Evolutionary conservation across 2,888 invertebrate genomes (phyloP), one percentile per base, ranked within the genome.

Genomic region (Odontomyia ornata): DNA sequence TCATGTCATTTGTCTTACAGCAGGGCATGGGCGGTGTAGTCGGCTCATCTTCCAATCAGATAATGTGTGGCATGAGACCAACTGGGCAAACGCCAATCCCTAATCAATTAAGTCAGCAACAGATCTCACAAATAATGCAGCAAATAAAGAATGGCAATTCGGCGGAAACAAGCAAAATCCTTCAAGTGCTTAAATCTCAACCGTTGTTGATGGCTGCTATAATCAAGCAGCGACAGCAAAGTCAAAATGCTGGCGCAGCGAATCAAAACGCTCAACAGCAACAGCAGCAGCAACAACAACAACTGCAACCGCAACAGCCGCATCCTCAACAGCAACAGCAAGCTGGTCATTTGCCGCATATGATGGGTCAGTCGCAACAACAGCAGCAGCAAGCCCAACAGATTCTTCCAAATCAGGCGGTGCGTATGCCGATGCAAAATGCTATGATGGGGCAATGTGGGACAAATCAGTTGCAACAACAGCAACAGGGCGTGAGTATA

Each of bases 141-240:
- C 96, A 96, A 78, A 89, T 99, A 75, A 92, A 95, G 82, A 95
- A 95, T 82, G 97, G 97, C 75, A 93, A 93, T 82, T 93, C 95
- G 69, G 94, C 94, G 80, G 96, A 97, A 84, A 97, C 98, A 84
- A 97, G 98, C 84, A 94, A 95, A 87, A 92, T 95, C 79, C 89
- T 97, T 79, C 92, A 93, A 83, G 96, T 98, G 83, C 90, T 98
- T 80, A 97, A 97, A 87, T 93, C 94, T 80, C 96, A 97, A 88
- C 98, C 98, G 56, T 95, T 95, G 82, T 89, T 98, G 65, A 97
- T 98, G 96, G 96, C 97, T 76, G 96, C 97, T 76, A 96, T 96
- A 84, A 94, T 98, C 81, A 96, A 96, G 84, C 95, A 95, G 86
- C 89, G 95, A 84, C 92, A 93, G 88, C 91, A 86, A 80, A 85